Evolutionary conservation across 2,888 invertebrate species (phyloP).

Genomic region (Steinernema hermaphroditum): DNA sequence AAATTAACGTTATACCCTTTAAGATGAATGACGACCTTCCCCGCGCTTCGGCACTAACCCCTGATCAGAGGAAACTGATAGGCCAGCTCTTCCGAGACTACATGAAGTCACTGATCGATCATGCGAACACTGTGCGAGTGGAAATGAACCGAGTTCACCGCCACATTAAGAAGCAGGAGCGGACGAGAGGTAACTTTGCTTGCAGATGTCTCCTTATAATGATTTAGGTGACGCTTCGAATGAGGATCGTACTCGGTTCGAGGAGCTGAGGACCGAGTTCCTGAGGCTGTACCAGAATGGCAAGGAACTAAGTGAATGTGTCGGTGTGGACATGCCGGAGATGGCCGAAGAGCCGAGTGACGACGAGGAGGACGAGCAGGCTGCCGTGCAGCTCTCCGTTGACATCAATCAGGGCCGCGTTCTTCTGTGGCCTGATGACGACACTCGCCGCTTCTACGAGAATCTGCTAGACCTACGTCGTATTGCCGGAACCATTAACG

Average conservation of each 20-base stretch:
- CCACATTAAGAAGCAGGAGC: slow-evolving; percentile 58
- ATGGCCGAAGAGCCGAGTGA: slow-evolving; percentile 62
- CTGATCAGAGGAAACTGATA: slow-evolving; percentile 81
- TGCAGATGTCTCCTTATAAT: background rate
- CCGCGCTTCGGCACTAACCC: slow-evolving; percentile 56
- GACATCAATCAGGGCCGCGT: slow-evolving; percentile 54
- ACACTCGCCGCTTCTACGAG: slow-evolving; percentile 55
- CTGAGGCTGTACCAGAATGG: slow-evolving; percentile 35
- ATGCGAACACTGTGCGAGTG: slow-evolving; percentile 71
- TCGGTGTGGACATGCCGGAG: slow-evolving; percentile 51
- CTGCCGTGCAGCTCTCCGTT: slow-evolving; percentile 50
- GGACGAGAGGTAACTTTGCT: slow-evolving; percentile 44
- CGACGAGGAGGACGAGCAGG: slow-evolving; percentile 59
- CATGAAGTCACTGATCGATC: slow-evolving; percentile 80
- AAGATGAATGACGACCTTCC: background rate
- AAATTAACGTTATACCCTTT: too few relatives aligned
- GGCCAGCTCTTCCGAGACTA: slow-evolving; percentile 80
- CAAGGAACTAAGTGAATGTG: slow-evolving; percentile 39
- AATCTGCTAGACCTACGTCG: slow-evolving; percentile 46
- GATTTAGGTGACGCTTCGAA: slow-evolving; percentile 60
- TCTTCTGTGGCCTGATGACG: slow-evolving; percentile 57
- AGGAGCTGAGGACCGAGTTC: slow-evolving; percentile 73
- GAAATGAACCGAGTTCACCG: slow-evolving; percentile 55
- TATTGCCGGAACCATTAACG: slow-evolving; percentile 19
- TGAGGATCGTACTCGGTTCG: slow-evolving; percentile 71